Percentiles rank a stretch among this genome's conserved stretches.
phyloP scores from a whole-genome alignment of 2,113 vertebrate genomes.

The Gasterosteus aculeatus region DNA sequence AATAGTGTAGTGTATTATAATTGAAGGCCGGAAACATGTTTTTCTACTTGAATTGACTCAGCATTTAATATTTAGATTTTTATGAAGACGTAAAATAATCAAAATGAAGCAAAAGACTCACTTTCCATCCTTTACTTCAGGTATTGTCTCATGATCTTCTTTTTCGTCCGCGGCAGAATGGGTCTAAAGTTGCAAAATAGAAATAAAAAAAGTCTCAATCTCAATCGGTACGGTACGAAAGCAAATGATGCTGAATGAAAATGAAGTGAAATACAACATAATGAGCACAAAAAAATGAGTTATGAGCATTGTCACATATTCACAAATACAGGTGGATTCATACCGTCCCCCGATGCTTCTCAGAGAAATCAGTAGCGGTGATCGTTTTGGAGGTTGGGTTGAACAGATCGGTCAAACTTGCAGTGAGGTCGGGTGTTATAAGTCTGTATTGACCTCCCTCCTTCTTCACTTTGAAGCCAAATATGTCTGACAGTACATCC shows the following conservation, averaged over 20 bases:
- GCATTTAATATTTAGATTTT: background rate
- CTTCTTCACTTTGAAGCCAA: slow-evolving; percentile 90
- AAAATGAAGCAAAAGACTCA: slow-evolving; percentile 73
- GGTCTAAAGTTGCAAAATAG: slow-evolving; percentile 67
- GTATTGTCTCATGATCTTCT: slow-evolving; percentile 80
- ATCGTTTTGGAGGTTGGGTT: slow-evolving; percentile 63
- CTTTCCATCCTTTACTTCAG: slow-evolving; percentile 84
- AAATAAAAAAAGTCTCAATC: slow-evolving; percentile 19
- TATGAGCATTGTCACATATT: background rate
- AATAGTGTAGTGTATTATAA: background rate
- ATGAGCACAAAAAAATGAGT: no score
- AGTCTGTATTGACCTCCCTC: slow-evolving; percentile 90
- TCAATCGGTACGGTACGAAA: slow-evolving; percentile 8
- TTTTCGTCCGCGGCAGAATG: slow-evolving; percentile 78
- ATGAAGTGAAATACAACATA: background rate
- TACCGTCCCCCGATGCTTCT: slow-evolving; percentile 60
- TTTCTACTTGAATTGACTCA: background rate
- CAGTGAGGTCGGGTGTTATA: slow-evolving; percentile 85
- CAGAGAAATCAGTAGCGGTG: background rate
- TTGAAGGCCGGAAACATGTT: background rate
- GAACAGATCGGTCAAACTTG: slow-evolving; percentile 84
- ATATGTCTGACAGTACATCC: slow-evolving; percentile 89
- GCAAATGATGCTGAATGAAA: background rate
- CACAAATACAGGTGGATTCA: background rate
- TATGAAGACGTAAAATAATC: slow-evolving; percentile 5